Conservation (phyloP, 2,888 invertebrate genomes). For the Drosophila formosana region DNA sequence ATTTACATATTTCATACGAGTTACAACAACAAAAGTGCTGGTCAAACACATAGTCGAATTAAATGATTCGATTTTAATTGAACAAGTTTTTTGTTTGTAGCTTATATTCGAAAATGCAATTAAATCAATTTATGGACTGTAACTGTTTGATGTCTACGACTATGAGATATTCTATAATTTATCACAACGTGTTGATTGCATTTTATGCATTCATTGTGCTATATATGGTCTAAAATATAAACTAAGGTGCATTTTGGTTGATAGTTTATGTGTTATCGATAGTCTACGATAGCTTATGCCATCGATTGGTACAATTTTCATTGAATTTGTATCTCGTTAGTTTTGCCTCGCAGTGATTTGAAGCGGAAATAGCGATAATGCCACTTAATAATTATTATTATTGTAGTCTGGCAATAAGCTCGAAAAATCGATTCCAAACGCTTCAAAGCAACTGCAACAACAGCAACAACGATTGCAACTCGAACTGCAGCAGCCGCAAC, state of each 20-base stretch:
- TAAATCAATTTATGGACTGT: slow-evolving; percentile 17
- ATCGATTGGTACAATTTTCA: neutral
- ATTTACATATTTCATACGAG: slow-evolving; percentile 11
- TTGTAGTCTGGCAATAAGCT: slow-evolving; percentile 31
- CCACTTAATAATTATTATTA: slow-evolving; percentile 34
- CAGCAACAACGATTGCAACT: slow-evolving; percentile 7
- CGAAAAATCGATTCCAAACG: slow-evolving; percentile 17
- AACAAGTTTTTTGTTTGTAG: slow-evolving; percentile 7
- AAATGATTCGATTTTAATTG: slow-evolving; percentile 23
- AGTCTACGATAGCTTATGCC: neutral
- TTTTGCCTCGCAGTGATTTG: slow-evolving; percentile 23
- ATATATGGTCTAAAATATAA: neutral
- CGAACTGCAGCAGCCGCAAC: slow-evolving; percentile 8
- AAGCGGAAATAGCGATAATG: slow-evolving; percentile 48
- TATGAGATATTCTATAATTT: slow-evolving; percentile 26
- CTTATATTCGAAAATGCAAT: slow-evolving; percentile 29
- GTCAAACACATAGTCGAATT: neutral
- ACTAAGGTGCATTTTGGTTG: neutral
- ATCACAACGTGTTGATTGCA: neutral
- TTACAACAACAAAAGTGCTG: slow-evolving; percentile 2
- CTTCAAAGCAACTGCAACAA: slow-evolving; percentile 9
- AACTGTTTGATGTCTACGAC: neutral
- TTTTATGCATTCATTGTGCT: neutral
- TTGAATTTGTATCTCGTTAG: neutral
- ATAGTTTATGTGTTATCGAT: neutral